A percentile compares a stretch with the other conserved stretches of the same genome.
Conservation (phyloP, 2,888 invertebrate species). For the Plebejus anna region DNA sequence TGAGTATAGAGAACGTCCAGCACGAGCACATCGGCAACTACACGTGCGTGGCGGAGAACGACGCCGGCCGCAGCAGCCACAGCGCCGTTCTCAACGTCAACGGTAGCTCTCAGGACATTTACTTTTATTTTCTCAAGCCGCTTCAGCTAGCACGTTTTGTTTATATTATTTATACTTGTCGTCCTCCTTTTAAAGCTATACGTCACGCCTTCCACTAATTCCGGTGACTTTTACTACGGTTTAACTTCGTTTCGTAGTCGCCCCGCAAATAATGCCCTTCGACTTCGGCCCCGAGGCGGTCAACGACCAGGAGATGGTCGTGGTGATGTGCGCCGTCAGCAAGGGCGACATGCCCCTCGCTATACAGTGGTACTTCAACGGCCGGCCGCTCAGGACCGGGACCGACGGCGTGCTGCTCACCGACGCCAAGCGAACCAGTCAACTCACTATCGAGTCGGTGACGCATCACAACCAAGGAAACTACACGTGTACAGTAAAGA, state of each 20-base stretch:
- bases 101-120: constrained; percentile 77
- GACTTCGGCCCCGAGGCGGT: constrained; percentile 84
- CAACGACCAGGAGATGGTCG: constrained; percentile 84
- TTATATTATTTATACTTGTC: constrained; percentile 36
- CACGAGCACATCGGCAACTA: constrained; percentile 82
- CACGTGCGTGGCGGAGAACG: constrained; percentile 83
- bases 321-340: constrained; percentile 84
- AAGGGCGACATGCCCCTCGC: constrained; percentile 89
- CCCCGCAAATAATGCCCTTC: constrained; percentile 86
- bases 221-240: constrained; percentile 13
- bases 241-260: constrained; percentile 65
- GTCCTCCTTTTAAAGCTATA: constrained; percentile 32
- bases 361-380: constrained; percentile 85
- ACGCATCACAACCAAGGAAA: constrained; percentile 81
- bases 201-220: constrained; percentile 19
- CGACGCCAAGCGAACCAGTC: constrained; percentile 80
- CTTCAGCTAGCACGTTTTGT: constrained; percentile 54
- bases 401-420: constrained; percentile 76
- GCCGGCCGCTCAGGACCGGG: constrained; percentile 61
- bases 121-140: constrained; percentile 36
- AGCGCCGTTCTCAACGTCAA: constrained; percentile 84
- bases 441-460: constrained; percentile 82
- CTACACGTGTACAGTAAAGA: constrained; percentile 82
- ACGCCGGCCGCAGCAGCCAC: constrained; percentile 82
- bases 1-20: constrained; percentile 82